These are phyloP conservation scores for Antechinus stuartii DNA, from an alignment of 2,113 vertebrate species.

Conservation along the genomic window DNA sequence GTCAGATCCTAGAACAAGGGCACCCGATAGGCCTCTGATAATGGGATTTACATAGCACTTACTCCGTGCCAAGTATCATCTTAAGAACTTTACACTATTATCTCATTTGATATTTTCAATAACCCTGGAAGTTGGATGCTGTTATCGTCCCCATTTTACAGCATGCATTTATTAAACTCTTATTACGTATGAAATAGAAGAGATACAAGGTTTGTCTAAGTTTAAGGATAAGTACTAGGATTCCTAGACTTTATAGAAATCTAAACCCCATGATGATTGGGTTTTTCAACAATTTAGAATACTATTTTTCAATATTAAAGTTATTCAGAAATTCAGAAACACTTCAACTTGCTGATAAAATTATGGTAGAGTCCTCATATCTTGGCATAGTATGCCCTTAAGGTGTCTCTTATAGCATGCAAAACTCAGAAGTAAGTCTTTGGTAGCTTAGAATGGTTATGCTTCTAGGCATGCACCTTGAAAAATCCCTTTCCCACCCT, in stretches of 20 bases:
- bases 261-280: background rate
- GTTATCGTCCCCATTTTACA: background rate
- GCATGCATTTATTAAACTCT: background rate
- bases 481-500: background rate
- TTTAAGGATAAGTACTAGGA: background rate
- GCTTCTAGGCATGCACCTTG: background rate
- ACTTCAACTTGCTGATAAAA: no score
- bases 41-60: background rate
- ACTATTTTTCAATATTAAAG: background rate
- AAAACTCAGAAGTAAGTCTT: background rate
- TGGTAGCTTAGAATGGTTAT: background rate
- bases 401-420: background rate
- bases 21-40: background rate
- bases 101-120: background rate
- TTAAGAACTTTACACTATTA: background rate
- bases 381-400: background rate
- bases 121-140: background rate
- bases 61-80: background rate
- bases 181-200: background rate
- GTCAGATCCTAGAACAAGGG: background rate
- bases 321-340: background rate
- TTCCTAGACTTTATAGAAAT: background rate
- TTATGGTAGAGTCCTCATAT: background rate
- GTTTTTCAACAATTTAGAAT: background rate
- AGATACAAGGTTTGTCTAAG: background rate